Evolutionary conservation across 2,888 invertebrate genomes (phyloP).

Genomic region (Tachystola acroxantha): DNA sequence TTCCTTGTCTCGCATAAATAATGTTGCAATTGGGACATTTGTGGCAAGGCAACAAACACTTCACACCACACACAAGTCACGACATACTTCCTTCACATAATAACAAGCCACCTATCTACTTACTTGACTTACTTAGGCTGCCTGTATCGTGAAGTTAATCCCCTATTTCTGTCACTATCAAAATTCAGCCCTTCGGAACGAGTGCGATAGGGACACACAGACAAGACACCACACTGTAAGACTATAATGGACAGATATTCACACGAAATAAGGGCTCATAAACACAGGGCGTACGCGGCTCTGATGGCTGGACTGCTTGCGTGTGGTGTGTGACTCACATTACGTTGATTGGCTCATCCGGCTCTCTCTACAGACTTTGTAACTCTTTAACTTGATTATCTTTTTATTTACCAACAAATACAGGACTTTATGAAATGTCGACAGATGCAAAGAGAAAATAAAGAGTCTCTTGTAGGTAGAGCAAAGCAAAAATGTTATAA

Average conservation of each 20-base stretch:
- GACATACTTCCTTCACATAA: too few relatives aligned
- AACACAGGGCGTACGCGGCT: slow-evolving; percentile 38
- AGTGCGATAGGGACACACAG: slow-evolving; percentile 41
- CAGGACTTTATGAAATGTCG: background rate
- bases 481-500: too few relatives aligned
- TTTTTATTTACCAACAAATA: slow-evolving; percentile 4
- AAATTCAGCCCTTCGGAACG: slow-evolving; percentile 17
- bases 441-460: too few relatives aligned
- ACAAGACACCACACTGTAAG: too few relatives aligned
- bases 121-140: slow-evolving; percentile 22
- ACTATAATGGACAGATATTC: slow-evolving; percentile 25
- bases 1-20: too few relatives aligned
- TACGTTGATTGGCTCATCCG: slow-evolving; percentile 70
- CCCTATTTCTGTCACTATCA: slow-evolving; percentile 24
- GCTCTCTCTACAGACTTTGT: slow-evolving; percentile 54
- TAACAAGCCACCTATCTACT: too few relatives aligned
- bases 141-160: slow-evolving; percentile 25
- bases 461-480: too few relatives aligned
- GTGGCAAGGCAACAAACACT: too few relatives aligned
- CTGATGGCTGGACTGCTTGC: slow-evolving; percentile 18
- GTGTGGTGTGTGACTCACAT: slow-evolving; percentile 58
- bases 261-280: slow-evolving; percentile 39
- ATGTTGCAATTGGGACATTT: too few relatives aligned
- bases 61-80: too few relatives aligned
- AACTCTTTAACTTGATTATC: slow-evolving; percentile 35